A percentile compares a stretch with the other conserved stretches of the same genome.
Evolutionary conservation across 2,797 vertebrate species (phyloP).

Genomic region (Scleropages formosus): DNA sequence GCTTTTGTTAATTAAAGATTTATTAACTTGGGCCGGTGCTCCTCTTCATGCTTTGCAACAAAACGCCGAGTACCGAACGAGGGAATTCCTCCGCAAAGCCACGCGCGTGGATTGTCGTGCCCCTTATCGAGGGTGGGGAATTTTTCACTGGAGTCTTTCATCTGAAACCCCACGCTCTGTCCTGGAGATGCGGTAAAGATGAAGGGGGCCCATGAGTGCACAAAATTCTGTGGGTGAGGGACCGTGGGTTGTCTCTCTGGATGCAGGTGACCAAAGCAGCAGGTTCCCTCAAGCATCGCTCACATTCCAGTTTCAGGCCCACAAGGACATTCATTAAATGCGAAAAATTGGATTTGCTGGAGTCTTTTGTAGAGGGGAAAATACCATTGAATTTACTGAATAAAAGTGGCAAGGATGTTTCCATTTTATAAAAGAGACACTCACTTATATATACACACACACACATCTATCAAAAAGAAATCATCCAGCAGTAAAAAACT

Average conservation of each 20-base stretch:
- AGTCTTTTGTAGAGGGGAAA: conserved; percentile 44
- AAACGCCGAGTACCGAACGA: neutral
- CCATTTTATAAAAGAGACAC: conserved; percentile 22
- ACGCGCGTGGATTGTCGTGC: too few species aligned
- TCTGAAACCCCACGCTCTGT: too few species aligned
- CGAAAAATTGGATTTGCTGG: conserved; percentile 56
- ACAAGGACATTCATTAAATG: conserved; percentile 53
- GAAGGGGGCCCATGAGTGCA: too few species aligned
- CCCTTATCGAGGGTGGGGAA: neutral
- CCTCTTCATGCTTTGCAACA: neutral
- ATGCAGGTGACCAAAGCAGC: neutral
- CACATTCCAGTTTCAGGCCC: conserved; percentile 31
- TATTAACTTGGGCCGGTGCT: too few species aligned
- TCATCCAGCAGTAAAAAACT: conserved; percentile 35
- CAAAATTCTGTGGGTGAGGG: too few species aligned
- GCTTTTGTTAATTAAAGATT: too few species aligned
- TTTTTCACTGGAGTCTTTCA: neutral
- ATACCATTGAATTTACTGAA: conserved; percentile 31
- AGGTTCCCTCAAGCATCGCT: neutral
- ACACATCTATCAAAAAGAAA: conserved; percentile 43
- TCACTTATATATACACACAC: neutral
- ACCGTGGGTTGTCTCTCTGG: too few species aligned
- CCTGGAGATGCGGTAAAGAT: too few species aligned
- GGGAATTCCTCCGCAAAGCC: conserved; percentile 3
- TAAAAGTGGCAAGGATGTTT: conserved; percentile 41